These are phyloP conservation scores for Hyles euphorbiae DNA, from an alignment of 1,140 invertebrate species.

Conservation along the genomic window DNA sequence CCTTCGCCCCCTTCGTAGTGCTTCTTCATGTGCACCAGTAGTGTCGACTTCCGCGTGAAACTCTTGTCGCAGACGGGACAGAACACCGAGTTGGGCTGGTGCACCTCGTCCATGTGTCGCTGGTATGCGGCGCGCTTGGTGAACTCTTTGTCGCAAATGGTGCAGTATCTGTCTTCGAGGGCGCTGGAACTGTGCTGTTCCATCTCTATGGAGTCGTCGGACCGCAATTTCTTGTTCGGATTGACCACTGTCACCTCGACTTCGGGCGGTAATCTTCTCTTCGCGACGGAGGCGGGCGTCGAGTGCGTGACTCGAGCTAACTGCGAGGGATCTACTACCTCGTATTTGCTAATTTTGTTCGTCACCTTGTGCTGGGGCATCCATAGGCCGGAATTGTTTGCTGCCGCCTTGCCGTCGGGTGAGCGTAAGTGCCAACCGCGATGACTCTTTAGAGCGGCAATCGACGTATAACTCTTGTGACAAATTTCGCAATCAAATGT, in stretches of 20 bases:
- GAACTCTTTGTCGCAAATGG: conserved; percentile 77
- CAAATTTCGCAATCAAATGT: conserved; percentile 77
- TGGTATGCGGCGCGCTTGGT: conserved; percentile 75
- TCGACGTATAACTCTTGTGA: conserved; percentile 76
- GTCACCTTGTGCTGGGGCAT: conserved; percentile 74
- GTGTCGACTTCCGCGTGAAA: conserved; percentile 72
- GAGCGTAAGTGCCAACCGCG: conserved; percentile 77
- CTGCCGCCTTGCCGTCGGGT: conserved; percentile 73
- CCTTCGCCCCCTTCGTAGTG: conserved; percentile 64
- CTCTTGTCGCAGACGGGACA: conserved; percentile 76
- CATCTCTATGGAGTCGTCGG: conserved; percentile 60
- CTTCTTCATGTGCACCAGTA: conserved; percentile 75
- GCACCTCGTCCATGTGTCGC: conserved; percentile 76
- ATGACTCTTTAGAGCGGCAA: conserved; percentile 77
- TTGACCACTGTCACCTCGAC: conserved; percentile 72
- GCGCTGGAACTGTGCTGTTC: conserved; percentile 39
- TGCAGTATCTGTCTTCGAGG: conserved; percentile 74
- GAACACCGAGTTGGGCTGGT: conserved; percentile 54
- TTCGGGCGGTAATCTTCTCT: conserved; percentile 67
- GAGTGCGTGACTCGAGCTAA: conserved; percentile 36
- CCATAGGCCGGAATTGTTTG: conserved; percentile 70
- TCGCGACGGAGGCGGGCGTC: conserved; percentile 33
- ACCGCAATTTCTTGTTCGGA: conserved; percentile 66
- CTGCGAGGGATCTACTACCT: conserved; percentile 52
- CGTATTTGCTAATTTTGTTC: conserved; percentile 70